Evolutionary conservation across 2,888 invertebrate species (phyloP).

Genomic region (Leptura quadrifasciata): DNA sequence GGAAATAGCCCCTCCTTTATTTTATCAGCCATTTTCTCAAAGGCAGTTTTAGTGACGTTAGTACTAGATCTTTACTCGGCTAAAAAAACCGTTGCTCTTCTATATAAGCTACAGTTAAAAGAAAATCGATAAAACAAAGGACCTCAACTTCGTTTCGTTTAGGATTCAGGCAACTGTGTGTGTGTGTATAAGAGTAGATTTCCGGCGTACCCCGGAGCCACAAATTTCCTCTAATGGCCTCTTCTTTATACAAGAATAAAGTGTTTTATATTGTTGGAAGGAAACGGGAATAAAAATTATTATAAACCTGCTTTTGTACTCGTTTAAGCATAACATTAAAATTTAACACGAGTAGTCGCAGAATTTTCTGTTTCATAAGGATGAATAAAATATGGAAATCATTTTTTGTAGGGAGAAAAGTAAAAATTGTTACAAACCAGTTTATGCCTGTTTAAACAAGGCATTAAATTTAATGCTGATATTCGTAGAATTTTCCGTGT

Average conservation of each 20-base stretch:
- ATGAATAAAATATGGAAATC: not conserved
- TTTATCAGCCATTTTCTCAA: not conserved
- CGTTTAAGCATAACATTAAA: not conserved
- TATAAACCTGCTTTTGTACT: not conserved
- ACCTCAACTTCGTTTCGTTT: conserved; percentile 29
- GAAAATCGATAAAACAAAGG: conserved; percentile 36
- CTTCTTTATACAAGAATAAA: conserved; percentile 31
- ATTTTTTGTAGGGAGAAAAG: not conserved
- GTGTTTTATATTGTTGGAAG: conserved; percentile 7
- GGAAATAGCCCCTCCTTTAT: too few species aligned
- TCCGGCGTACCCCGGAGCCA: conserved; percentile 15
- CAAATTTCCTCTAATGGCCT: conserved; percentile 39
- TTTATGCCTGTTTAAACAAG: not conserved
- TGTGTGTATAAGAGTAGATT: conserved; percentile 11
- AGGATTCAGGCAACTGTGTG: conserved; percentile 23
- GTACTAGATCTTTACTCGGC: not conserved
- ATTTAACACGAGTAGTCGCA: not conserved
- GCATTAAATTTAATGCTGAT: not conserved
- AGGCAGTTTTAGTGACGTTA: not conserved
- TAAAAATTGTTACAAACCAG: not conserved
- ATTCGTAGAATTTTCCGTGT: too few species aligned
- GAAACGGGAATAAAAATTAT: conserved; percentile 6
- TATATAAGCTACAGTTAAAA: conserved; percentile 14
- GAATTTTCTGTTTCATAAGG: not conserved
- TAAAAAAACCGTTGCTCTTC: not conserved